Evolutionary conservation across 2,113 vertebrate species (phyloP), one percentile per base, ranked within the genome.

Genomic region (Dromiciops gliroides): DNA sequence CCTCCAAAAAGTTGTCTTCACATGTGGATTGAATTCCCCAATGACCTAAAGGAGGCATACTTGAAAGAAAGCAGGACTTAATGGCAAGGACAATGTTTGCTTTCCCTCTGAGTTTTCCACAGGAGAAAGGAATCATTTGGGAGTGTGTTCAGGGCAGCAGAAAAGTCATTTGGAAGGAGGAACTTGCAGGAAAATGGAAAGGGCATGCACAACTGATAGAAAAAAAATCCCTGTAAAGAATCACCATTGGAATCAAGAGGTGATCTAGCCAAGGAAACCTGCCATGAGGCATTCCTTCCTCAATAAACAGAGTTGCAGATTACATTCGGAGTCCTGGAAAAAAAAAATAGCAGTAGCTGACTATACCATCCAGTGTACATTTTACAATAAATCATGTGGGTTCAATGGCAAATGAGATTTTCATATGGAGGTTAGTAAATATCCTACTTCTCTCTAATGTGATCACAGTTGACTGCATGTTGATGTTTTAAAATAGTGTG

Each of bases 191-290:
- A 67, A 94, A 97, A 91, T 53, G 67, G 22, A 96, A 50, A 28
- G 75, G 94, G 8, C 28, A 94, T 50, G 91, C 60, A 95, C 24
- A 94, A 75, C 96, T 94, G 92, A 94, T 94, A 95, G 92, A 92
- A 95, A 94, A 94, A 96, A 94, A 97, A 94, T 94, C 92, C 96
- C 97, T 96, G 19, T 92, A 95, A 97, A 97, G 28, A 44, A 94
- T 88, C 95, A 51, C 53, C 91, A 14, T 90, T 94, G 94, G 89
- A 97, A 83, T 90, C 49, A 89, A 50, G 92, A 56, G 47, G 26
- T 91, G 88, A 91, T 22, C 96, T 96, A 92, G 95, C 94, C 53
- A 93, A 37, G 7, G 31, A 0, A 53, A 50, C 25, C n/a, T 90
- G 51, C 89, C 67, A 92, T 48, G 48, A 95, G 92, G 49, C 37